Evolutionary conservation across 2,797 vertebrate genomes (phyloP), one percentile per base, ranked within the genome.

Genomic region (Trachurus trachurus): DNA sequence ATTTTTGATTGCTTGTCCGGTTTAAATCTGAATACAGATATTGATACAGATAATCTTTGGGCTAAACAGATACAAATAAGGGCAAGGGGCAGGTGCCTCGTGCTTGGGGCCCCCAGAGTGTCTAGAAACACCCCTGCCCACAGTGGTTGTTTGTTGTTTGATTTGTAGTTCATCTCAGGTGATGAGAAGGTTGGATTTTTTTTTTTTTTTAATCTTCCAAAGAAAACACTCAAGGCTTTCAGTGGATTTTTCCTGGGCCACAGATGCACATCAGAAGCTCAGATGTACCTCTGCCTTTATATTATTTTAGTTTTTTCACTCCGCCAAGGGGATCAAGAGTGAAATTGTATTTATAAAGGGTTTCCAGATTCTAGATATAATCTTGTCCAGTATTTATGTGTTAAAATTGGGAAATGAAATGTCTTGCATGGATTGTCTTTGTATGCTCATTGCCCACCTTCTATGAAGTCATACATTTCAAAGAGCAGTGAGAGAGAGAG

Each of bases 301-400:
- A 66, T 67, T 2, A 71, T 78, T 73, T 76, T 16, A 81, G 61
- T 66, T 74, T 61, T 70, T 81, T 74, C 75, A 79, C 68, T 70
- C 66, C 72, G 71, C 83, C 52, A 70, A 88, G 76, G 15, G 72
- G 88, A 81, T 87, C 78, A 80, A 80, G 79, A 90, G 81, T 88
- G 66, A 93, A 92, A 93, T 87, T 56, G 49, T 84, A 82, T 90
- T 87, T 82, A 89, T 87, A 81, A 89, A 87, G 71, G 67, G 65
- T 74, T 81, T 71, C 78, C 68, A n/a, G 56, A 69, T 21, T 69
- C 75, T 39, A 73, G 84, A 86, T 84, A 34, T 69, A 84, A 90
- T 87, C 79, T 78, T 47, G 58, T 75, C 71, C 62, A 34, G 70
- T 85, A 78, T 84, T 87, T 78, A 80, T 75, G 56, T 42, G 58